phyloP scores from a whole-genome alignment of 2,113 vertebrate genomes.

The Trichomycterus rosablanca region DNA sequence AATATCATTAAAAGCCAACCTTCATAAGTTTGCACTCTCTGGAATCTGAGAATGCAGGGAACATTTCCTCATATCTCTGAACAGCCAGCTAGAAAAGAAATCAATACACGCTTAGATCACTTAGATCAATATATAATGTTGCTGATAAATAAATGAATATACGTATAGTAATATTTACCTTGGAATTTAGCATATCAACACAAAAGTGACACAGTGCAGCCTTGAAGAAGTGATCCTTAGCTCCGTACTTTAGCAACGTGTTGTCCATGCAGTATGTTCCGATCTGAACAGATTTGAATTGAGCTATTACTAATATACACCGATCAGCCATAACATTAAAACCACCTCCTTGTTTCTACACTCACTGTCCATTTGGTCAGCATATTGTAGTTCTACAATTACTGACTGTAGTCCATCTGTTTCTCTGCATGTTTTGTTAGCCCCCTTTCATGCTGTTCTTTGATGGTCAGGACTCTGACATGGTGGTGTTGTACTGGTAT shows the following conservation, averaged over 20 bases:
- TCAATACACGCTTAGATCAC: no score
- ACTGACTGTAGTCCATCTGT: no score
- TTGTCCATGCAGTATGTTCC: conserved; percentile 77
- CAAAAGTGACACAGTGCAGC: conserved; percentile 79
- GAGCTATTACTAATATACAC: background rate
- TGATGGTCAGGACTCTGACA: no score
- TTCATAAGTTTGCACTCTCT: conserved; percentile 76
- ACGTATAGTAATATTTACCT: conserved; percentile 52
- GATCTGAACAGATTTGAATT: conserved; percentile 28
- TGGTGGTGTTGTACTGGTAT: no score
- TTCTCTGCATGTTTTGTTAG: no score
- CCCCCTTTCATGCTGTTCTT: no score
- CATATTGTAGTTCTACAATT: no score
- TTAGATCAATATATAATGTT: background rate
- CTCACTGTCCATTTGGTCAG: no score
- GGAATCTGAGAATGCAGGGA: conserved; percentile 73
- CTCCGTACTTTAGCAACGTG: conserved; percentile 75
- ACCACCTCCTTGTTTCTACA: no score
- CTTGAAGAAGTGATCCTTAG: conserved; percentile 80
- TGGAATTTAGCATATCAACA: conserved; percentile 77
- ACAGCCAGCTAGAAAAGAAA: conserved; percentile 62
- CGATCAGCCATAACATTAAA: no score
- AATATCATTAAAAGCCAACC: no score
- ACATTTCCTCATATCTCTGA: conserved; percentile 76
- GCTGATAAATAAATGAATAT: background rate